These are phyloP conservation scores for Florisuga fusca DNA, from an alignment of 2,797 vertebrate species.

Conservation along the genomic window DNA sequence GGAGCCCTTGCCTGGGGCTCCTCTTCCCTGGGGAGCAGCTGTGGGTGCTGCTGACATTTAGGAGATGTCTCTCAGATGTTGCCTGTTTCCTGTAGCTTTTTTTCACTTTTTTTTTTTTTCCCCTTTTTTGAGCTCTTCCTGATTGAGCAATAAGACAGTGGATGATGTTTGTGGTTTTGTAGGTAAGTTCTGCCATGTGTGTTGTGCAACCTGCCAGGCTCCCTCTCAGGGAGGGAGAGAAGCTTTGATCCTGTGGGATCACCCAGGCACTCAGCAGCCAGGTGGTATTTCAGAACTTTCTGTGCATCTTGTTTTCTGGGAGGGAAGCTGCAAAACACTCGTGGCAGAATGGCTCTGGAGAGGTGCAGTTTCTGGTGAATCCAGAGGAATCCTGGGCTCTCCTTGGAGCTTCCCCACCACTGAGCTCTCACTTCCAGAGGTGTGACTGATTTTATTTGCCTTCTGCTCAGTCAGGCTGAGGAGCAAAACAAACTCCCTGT, in stretches of 20 bases:
- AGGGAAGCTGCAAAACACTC: neutral
- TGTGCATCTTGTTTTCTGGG: neutral
- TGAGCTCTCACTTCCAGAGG: neutral
- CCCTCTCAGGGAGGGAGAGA: neutral
- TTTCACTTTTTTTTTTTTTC: neutral
- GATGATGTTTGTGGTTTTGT: neutral
- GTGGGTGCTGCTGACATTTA: neutral
- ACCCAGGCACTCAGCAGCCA: neutral
- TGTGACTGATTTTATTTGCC: neutral
- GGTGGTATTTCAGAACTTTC: neutral
- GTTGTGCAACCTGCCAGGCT: neutral
- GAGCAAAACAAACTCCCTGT: neutral
- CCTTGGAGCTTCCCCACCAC: neutral
- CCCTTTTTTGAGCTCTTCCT: neutral
- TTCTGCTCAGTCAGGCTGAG: neutral
- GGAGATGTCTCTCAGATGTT: neutral
- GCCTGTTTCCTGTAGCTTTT: neutral
- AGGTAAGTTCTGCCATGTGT: accelerated
- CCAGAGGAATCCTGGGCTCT: neutral
- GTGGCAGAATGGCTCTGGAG: neutral
- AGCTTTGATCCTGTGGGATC: neutral
- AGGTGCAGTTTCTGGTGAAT: neutral
- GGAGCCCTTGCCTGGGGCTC: neutral
- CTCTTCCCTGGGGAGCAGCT: accelerated
- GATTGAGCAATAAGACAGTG: neutral